Evolutionary conservation across 2,113 vertebrate species (phyloP), one percentile per base, ranked within the genome.

Genomic region (Nothocercus nigrocapillus): DNA sequence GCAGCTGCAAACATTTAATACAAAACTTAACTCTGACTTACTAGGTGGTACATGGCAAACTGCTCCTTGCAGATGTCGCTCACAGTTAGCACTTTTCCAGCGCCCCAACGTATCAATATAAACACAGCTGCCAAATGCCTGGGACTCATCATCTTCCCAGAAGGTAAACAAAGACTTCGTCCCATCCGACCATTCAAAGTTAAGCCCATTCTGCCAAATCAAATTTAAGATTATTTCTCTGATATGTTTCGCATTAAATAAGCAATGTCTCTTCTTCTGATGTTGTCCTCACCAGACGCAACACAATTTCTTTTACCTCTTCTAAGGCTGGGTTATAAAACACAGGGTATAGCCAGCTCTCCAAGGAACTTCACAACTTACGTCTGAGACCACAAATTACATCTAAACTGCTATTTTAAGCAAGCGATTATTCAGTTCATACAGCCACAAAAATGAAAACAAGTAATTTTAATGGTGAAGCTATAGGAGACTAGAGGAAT

Each of bases 121-220:
- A 77, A 98, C 98, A 62, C 99, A 99, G 85, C 98, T 98, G 84
- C 98, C 98, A 12, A 95, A 82, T 75, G 98, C 93, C 19, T 96
- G 95, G 30, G 98, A 97, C 24, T 98, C 98, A 0, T 98, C 96
- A 0, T 99, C 97, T 89, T 95, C 98, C 99, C 99, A 99, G 95
- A 98, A 98, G 20, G 98, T 98, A 94, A 99, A 99, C 49, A 98
- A 94, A 10, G 98, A 98, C 89, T 98, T 98, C 18, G 98, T 98
- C 58, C 98, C 98, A 95, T 99, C 99, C 1, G 98, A 98, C 99
- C 99, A 99, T 53, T 98, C 98, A 95, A 99, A 99, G 90, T 97
- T 97, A 89, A 98, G 97, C 38, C 98, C 98, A 0, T 98, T 98
- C 99, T 99, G 98, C 62, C 76, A 96, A 97, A 91, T 96, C 16